phyloP scores from a whole-genome alignment of 2,113 vertebrate species.

The Hippocampus mohnikei region DNA sequence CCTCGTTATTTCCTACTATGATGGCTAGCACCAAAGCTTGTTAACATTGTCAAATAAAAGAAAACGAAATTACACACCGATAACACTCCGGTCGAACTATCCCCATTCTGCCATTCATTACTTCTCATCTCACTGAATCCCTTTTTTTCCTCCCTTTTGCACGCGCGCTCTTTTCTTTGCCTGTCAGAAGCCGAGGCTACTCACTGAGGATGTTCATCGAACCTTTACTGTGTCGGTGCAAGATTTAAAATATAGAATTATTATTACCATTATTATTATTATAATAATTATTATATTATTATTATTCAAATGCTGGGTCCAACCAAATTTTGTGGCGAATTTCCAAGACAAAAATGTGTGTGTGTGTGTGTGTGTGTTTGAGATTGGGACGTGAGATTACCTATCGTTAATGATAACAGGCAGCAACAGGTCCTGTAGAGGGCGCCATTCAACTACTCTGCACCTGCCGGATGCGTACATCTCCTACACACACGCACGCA shows the following conservation, averaged over 20 bases:
- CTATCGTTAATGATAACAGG: slow-evolving; percentile 74
- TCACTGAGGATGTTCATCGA: slow-evolving; percentile 28
- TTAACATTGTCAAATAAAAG: slow-evolving; percentile 18
- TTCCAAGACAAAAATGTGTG: slow-evolving; percentile 7
- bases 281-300: too few species aligned
- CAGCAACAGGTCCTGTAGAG: slow-evolving; percentile 76
- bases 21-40: slow-evolving; percentile 12
- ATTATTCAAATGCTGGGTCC: not conserved
- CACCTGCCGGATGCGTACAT: slow-evolving; percentile 67
- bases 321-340: slow-evolving; percentile 8
- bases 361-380: slow-evolving; percentile 7
- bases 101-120: slow-evolving; percentile 9
- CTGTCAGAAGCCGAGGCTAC: slow-evolving; percentile 36
- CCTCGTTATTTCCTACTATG: not conserved
- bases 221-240: slow-evolving; percentile 30
- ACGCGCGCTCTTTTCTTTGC: slow-evolving; percentile 23
- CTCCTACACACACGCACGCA: slow-evolving; percentile 71
- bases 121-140: slow-evolving; percentile 18
- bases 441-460: slow-evolving; percentile 55
- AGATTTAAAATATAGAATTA: slow-evolving; percentile 25
- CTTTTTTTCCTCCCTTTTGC: not conserved
- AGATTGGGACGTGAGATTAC: slow-evolving; percentile 59
- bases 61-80: slow-evolving; percentile 36
- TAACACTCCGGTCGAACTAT: slow-evolving; percentile 31
- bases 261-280: too few species aligned